These are phyloP conservation scores for Oasisia sp. DNA, from an alignment of 2,888 invertebrate genomes.

Conservation along the genomic window DNA sequence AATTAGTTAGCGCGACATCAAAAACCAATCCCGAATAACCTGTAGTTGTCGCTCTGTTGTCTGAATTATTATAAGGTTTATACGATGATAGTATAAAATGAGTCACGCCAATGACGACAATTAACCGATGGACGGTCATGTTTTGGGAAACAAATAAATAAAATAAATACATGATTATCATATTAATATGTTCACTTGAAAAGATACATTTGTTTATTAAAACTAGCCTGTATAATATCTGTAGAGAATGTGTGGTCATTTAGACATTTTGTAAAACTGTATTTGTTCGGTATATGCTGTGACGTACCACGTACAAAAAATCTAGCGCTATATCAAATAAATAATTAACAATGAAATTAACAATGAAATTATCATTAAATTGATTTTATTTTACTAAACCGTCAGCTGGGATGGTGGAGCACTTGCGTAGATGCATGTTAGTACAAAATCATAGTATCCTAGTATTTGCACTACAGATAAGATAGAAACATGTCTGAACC, in stretches of 20 bases:
- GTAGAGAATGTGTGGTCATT: too few relatives aligned
- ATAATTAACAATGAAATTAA: too few relatives aligned
- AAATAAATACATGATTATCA: not conserved
- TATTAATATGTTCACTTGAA: too few relatives aligned
- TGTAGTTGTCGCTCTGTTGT: too few relatives aligned
- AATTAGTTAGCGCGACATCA: not conserved
- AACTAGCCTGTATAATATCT: too few relatives aligned
- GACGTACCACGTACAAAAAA: too few relatives aligned
- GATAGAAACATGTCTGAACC: not conserved
- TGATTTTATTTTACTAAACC: not conserved
- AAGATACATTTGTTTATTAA: too few relatives aligned
- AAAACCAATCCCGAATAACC: not conserved
- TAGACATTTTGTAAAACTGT: too few relatives aligned
- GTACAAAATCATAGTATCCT: not conserved
- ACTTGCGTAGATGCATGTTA: not conserved
- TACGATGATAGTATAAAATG: not conserved
- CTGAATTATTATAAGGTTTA: too few relatives aligned
- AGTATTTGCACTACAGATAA: not conserved
- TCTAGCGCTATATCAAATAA: too few relatives aligned
- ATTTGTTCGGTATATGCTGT: too few relatives aligned
- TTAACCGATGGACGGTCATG: not conserved
- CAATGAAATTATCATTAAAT: not conserved
- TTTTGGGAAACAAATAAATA: not conserved
- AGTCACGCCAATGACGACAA: not conserved
- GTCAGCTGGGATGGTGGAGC: not conserved